Evolutionary conservation across 2,888 invertebrate genomes (phyloP).

Genomic region (Hypomecis punctinalis): DNA sequence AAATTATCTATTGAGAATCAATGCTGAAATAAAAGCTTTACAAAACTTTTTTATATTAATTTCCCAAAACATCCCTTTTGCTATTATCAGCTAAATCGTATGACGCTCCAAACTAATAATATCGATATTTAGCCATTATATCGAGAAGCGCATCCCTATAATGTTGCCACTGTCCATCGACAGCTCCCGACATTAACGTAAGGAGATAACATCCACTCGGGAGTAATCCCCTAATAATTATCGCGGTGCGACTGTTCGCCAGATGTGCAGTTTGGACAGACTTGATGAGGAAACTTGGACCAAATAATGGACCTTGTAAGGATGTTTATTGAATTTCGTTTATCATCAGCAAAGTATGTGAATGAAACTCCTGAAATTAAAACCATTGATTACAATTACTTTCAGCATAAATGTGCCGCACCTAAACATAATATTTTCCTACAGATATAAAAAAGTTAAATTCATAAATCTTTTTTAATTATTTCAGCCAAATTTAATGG

Average conservation of each 20-base stretch:
- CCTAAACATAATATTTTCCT: no score
- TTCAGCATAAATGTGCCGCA: no score
- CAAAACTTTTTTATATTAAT: no score
- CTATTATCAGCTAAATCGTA: no score
- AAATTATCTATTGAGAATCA: no score
- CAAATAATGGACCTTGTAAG: background rate
- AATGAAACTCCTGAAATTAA: background rate
- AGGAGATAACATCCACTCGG: constrained; percentile 46
- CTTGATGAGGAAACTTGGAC: background rate
- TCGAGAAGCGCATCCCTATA: constrained; percentile 21
- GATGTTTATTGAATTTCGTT: background rate
- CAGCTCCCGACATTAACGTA: constrained; percentile 27
- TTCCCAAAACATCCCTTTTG: background rate
- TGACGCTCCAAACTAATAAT: background rate
- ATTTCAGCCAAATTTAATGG: no score
- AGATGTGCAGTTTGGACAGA: constrained; percentile 37
- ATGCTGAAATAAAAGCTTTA: no score
- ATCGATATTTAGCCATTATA: constrained; percentile 1
- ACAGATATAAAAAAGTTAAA: background rate
- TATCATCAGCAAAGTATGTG: background rate
- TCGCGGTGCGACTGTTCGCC: constrained; percentile 43
- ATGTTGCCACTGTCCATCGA: constrained; percentile 20
- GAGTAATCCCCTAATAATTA: constrained; percentile 62
- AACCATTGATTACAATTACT: no score
- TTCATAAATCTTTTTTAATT: background rate